Percentiles rank a stretch among this genome's conserved stretches.
Conservation (phyloP, 1,140 invertebrate species). For the Brachionus manjavacas region DNA sequence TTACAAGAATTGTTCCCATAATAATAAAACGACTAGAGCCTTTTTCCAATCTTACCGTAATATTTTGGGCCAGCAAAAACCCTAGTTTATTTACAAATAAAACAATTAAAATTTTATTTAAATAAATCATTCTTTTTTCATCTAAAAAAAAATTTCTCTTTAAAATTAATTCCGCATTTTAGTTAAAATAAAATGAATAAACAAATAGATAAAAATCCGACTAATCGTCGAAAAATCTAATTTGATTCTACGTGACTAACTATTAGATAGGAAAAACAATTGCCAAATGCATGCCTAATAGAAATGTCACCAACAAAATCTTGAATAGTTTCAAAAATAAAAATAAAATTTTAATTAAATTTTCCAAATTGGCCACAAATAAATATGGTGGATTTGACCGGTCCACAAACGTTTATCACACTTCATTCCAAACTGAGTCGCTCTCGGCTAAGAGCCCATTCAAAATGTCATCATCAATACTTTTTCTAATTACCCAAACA, state of each 20-base stretch:
- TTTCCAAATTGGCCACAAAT: not conserved
- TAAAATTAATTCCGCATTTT: not conserved
- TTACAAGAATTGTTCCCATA: too few species aligned
- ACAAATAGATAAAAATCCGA: not conserved
- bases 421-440: not conserved
- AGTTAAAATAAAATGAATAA: not conserved
- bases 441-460: not conserved
- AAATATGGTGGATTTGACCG: not conserved
- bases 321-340: not conserved
- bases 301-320: not conserved
- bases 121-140: not conserved
- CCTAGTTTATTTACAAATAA: not conserved
- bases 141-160: not conserved
- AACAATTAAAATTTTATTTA: not conserved
- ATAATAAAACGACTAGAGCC: too few species aligned
- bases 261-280: not conserved
- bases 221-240: not conserved
- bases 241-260: not conserved
- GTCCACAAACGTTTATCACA: not conserved
- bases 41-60: not conserved
- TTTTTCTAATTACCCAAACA: not conserved
- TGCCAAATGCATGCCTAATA: not conserved
- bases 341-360: not conserved
- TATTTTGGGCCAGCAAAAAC: not conserved
- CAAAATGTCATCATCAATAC: not conserved